Evolutionary conservation across 2,888 invertebrate genomes (phyloP), one percentile per base, ranked within the genome.

Genomic region (Merodon equestris): DNA sequence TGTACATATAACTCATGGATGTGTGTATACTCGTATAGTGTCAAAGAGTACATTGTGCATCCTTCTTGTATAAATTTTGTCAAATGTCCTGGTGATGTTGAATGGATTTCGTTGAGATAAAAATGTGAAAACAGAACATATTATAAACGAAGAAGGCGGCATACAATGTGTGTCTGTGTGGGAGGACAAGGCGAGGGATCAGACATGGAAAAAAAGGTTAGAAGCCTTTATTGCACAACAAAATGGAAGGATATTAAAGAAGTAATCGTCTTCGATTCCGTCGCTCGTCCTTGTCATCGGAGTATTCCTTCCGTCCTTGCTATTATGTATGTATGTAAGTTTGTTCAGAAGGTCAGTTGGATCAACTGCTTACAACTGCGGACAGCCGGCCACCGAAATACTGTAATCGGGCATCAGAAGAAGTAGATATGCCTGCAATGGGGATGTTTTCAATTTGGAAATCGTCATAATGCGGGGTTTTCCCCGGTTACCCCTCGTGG

Each of bases 221-320:
- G 42, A 51, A 27, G 61, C 40, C 27, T 51, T 51, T 61, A 51
- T 61, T 61, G 50, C 34, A 51, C 61, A 61, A 42, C 61, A 61
- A 50, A 51, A 50, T 42, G n/a, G 14, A 34, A 51, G 48, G 40
- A 61, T 61, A 50, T 61, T 61, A 61, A 15, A 50, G 61, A 42
- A 50, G 61, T 50, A 61, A 61, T 50, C 61, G 61, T 12, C 60
- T 40, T 48, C 19, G 48, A 38, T 14, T 60, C 14, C 7, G 36
- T 60, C 10, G 9, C 13, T 38, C 34, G 17, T 17, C 34, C 9
- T 27, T 38, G 18, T 53, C n/a, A 13, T 2, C 9, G 10, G 14
- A n/a, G 5, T 5, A 4, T 34, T 15, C 12, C 13, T n/a, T 44
- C 1, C 1, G 51, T 44, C 34, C 45, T n/a, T 47, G 34, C 36